Conservation (phyloP, 2,888 invertebrate genomes). For the Sicus ferrugineus region DNA sequence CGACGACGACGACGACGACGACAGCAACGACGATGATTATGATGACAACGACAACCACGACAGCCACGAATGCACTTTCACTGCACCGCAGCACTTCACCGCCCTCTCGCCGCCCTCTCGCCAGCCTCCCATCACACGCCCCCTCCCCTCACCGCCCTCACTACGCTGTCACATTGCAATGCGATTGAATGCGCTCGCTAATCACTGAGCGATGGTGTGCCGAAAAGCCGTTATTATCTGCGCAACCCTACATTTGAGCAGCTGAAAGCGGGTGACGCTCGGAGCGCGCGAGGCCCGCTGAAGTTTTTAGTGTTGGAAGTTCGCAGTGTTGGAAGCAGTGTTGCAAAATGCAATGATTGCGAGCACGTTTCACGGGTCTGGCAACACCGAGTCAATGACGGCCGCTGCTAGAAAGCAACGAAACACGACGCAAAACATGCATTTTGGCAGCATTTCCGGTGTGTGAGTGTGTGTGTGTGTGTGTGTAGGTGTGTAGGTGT, state of each 20-base stretch:
- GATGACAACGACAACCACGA: too few species aligned
- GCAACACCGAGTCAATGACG: conserved; percentile 12
- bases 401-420: conserved; percentile 3
- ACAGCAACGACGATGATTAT: background rate
- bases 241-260: background rate
- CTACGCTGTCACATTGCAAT: background rate
- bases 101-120: background rate
- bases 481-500: background rate
- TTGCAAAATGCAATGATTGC: too few species aligned
- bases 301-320: background rate
- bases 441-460: too few species aligned
- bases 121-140: background rate
- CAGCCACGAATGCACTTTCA: conserved; percentile 24
- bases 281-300: background rate
- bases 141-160: background rate
- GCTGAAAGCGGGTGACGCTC: background rate
- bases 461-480: background rate
- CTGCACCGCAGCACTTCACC: background rate
- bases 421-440: background rate
- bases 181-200: conserved; percentile 34
- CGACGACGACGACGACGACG: background rate
- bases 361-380: background rate
- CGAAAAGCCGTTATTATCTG: conserved; percentile 51
- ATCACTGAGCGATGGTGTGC: conserved; percentile 47
- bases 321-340: too few species aligned